Base-by-base conservation (phyloP, 2,797 vertebrate species). In the Mormyrops attenuatus region DNA sequence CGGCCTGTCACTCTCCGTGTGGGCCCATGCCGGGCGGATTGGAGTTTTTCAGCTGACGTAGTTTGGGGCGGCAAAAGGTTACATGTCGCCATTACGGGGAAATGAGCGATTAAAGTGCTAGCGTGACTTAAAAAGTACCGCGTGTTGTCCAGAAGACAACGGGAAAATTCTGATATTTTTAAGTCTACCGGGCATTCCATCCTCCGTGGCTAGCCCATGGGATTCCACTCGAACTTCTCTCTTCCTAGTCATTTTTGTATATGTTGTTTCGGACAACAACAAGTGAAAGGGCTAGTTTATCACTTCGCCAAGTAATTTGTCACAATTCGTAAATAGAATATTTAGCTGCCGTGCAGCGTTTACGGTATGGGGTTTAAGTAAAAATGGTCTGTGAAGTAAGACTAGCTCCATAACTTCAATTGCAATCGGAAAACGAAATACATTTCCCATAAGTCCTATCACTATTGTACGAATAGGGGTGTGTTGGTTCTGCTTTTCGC, bases 1-100 rank as follows among this genome's bases (percentile, higher is more conserved):
- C 5, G 13, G 3, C 0, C 84, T 93, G 94, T 93, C 95, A 92
- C 55, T 96, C 93, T 93, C 17, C 85, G 34, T 2, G 15, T 30
- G 0, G 0, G 0, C 0, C 7, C 22, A 3, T 60, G 91, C 11
- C 11, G 89, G 93, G 94, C 90, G 3, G 89, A 63, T 94, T 87
- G 93, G 94, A 94, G 93, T 93, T 92, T 91, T 91, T 50, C 88
- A 13, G 20, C 34, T 80, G 88, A 69, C 41, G 85, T 87, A 85
- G n/a, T 55, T 87, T 52, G 55, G 44, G 66, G 87, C 57, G 80
- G 73, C 87, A 85, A 80, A 66, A 49, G 53, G 53, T 47, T 60
- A 41, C 82, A 17, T 85, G 20, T 53, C 69, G 89, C 82, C 89
- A 85, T 88, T 88, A 88, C 41, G 53, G 85, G 13, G 53, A 57